Conservation (phyloP, 2,888 invertebrate genomes). For the Chymomyza procnemis region DNA sequence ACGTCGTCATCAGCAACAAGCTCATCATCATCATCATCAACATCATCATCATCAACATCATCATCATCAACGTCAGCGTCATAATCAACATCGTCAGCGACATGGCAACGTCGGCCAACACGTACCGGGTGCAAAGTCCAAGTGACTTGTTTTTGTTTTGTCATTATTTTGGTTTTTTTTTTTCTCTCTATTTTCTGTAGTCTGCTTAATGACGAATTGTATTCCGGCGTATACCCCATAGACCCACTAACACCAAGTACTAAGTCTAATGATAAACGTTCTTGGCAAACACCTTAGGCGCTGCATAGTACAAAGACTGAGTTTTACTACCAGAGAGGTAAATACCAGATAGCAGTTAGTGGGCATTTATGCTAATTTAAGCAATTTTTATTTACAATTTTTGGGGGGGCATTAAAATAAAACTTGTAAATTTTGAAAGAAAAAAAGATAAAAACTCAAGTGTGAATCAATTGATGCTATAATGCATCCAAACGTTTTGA, state of each 20-base stretch:
- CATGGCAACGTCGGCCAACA: conserved; percentile 41
- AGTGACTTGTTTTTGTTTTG: conserved; percentile 24
- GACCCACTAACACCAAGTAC: neutral
- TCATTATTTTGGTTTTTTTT: conserved; percentile 17
- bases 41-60: conserved; percentile 35
- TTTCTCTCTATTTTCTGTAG: conserved; percentile 28
- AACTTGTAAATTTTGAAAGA: neutral
- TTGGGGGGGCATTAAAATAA: too few species aligned
- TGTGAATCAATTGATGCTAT: neutral
- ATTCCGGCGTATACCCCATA: conserved; percentile 25
- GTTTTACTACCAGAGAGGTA: neutral
- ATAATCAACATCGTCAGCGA: conserved; percentile 31
- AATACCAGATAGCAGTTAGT: neutral
- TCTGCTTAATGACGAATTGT: conserved; percentile 44
- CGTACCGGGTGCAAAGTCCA: conserved; percentile 58
- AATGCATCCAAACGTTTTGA: too few species aligned
- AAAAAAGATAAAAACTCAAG: neutral
- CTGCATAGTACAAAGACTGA: neutral
- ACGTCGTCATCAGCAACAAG: conserved; percentile 35
- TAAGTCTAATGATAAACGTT: neutral
- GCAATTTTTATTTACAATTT: neutral
- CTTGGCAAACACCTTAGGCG: neutral
- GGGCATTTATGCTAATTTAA: neutral
- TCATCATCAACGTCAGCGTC: conserved; percentile 44
- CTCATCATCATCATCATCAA: conserved; percentile 42